phyloP scores from a whole-genome alignment of 2,888 invertebrate genomes.

The Troides oblongomaculatus region DNA sequence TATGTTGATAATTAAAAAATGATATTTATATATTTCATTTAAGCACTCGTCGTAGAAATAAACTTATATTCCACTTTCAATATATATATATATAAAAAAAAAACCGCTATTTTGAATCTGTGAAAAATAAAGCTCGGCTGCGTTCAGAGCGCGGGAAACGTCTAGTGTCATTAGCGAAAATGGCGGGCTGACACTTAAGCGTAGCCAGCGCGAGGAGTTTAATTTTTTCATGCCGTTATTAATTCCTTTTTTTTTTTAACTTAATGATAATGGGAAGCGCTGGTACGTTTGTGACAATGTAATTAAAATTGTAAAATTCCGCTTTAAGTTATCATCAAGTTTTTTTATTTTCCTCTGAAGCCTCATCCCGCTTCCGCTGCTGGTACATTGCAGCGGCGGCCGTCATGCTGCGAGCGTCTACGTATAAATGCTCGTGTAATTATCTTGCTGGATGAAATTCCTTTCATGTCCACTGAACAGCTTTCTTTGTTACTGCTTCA shows the following conservation, averaged over 20 bases:
- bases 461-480: too few species aligned
- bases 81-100: conserved; percentile 5
- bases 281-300: conserved; percentile 42
- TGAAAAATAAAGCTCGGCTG: conserved; percentile 32
- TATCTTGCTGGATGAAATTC: neutral
- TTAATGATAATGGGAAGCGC: conserved; percentile 42
- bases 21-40: conserved; percentile 19
- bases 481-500: too few species aligned
- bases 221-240: conserved; percentile 43
- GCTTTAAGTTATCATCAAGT: conserved; percentile 31
- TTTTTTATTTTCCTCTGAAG: conserved; percentile 27
- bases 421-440: conserved; percentile 6
- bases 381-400: conserved; percentile 20
- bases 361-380: conserved; percentile 15
- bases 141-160: conserved; percentile 39
- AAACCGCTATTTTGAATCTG: conserved; percentile 31
- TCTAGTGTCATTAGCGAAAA: conserved; percentile 63
- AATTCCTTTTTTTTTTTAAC: conserved; percentile 39
- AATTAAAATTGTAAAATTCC: conserved; percentile 41
- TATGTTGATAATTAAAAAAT: conserved; percentile 15
- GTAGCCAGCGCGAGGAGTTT: conserved; percentile 52
- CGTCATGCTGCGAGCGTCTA: conserved; percentile 15
- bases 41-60: conserved; percentile 17
- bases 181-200: conserved; percentile 54
- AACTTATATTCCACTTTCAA: conserved; percentile 28